Conservation (phyloP, 2,888 invertebrate genomes). For the Tinea trinotella region DNA sequence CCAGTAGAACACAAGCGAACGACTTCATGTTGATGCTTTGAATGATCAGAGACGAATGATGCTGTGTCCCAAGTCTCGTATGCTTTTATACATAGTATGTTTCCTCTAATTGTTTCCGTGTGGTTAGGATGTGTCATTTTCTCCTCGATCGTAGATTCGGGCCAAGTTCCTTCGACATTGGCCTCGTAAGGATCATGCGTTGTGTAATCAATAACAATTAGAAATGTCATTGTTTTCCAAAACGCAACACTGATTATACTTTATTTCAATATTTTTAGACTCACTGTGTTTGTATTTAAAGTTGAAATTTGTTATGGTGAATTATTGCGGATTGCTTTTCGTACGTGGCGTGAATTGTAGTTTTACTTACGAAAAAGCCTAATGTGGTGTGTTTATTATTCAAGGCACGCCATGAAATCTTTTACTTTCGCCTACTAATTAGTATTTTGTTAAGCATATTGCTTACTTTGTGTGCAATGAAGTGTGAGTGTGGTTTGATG, state of each 20-base stretch:
- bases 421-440: conserved; percentile 42
- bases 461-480: conserved; percentile 27
- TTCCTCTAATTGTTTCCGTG: conserved; percentile 45
- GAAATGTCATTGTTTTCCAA: conserved; percentile 52
- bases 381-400: conserved; percentile 50
- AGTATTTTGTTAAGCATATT: conserved; percentile 32
- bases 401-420: conserved; percentile 50
- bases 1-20: conserved; percentile 43
- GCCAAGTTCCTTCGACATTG: conserved; percentile 55
- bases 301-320: not conserved
- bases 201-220: conserved; percentile 59
- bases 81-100: conserved; percentile 46
- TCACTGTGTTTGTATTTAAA: not conserved
- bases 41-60: conserved; percentile 53
- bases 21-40: conserved; percentile 48
- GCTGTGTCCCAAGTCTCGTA: conserved; percentile 32
- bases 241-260: not conserved
- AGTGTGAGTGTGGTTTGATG: not conserved
- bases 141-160: conserved; percentile 53
- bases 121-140: conserved; percentile 49
- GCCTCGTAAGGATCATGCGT: conserved; percentile 54
- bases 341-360: conserved; percentile 25
- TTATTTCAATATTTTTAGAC: not conserved
- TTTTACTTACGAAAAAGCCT: conserved; percentile 44
- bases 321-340: not conserved